phyloP scores from a whole-genome alignment of 2,113 vertebrate genomes.

The Colistium nudipinnis region DNA sequence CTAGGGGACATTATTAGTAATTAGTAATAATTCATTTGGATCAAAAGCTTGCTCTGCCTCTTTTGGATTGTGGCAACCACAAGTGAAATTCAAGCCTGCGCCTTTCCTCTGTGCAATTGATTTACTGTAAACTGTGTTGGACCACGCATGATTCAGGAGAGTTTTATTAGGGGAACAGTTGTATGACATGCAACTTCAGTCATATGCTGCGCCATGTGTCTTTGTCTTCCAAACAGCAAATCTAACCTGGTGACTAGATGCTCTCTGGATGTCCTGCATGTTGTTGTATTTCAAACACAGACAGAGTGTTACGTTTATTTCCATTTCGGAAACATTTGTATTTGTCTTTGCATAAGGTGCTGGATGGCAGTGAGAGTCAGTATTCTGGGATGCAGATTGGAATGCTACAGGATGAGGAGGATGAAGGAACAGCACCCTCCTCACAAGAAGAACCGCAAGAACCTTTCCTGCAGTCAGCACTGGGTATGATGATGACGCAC shows the following conservation, averaged over 20 bases:
- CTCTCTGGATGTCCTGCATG: constrained; percentile 31
- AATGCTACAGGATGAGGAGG: constrained; percentile 91
- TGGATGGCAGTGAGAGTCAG: constrained; percentile 91
- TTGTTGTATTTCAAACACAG: not conserved
- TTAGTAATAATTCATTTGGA: constrained; percentile 21
- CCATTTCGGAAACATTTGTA: constrained; percentile 5
- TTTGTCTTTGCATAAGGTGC: constrained; percentile 81
- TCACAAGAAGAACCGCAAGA: constrained; percentile 75
- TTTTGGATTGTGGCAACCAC: constrained; percentile 16
- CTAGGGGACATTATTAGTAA: not conserved
- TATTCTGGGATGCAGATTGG: constrained; percentile 91
- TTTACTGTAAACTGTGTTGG: constrained; percentile 39
- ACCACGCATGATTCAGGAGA: constrained; percentile 57
- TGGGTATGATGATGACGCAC: constrained; percentile 79
- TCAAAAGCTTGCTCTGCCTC: constrained; percentile 63
- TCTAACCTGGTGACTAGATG: not conserved
- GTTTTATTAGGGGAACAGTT: constrained; percentile 2
- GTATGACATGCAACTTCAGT: constrained; percentile 33
- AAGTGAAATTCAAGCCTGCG: constrained; percentile 24
- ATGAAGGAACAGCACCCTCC: constrained; percentile 81
- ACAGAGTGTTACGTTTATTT: not conserved
- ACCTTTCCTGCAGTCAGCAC: constrained; percentile 83
- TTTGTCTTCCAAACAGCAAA: constrained; percentile 35
- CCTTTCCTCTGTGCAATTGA: constrained; percentile 41
- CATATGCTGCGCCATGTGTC: constrained; percentile 24